These are phyloP conservation scores for Nebria salina DNA, from an alignment of 2,888 invertebrate species.

Conservation along the genomic window DNA sequence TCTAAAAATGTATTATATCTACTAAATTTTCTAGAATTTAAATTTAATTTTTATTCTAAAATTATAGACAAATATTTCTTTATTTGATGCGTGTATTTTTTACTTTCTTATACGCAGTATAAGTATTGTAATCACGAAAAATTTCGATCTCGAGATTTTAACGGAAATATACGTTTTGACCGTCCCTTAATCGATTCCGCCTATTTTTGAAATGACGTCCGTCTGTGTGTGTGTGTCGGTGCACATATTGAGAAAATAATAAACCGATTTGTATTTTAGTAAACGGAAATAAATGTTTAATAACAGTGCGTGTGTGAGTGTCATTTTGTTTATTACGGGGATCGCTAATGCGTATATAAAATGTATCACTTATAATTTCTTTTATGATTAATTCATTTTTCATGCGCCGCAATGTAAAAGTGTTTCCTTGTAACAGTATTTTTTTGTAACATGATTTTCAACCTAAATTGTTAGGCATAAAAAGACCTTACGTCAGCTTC, in stretches of 20 bases:
- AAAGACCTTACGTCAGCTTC: constrained; percentile 13
- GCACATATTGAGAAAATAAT: not conserved
- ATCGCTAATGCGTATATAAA: not conserved
- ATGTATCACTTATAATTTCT: not conserved
- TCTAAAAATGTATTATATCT: no score
- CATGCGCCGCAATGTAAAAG: not conserved
- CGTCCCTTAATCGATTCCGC: no score
- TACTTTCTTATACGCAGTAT: no score
- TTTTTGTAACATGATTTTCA: constrained; percentile 4
- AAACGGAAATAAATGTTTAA: not conserved
- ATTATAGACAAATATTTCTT: no score
- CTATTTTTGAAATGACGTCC: no score
- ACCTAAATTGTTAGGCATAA: constrained; percentile 12
- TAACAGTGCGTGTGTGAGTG: not conserved
- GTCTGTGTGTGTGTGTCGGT: no score
- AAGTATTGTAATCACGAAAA: no score
- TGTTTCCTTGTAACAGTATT: constrained; percentile 11
- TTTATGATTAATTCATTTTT: not conserved
- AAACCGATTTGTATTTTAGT: not conserved
- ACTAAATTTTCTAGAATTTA: no score
- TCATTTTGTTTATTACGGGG: not conserved
- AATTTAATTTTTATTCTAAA: no score
- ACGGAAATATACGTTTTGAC: no score
- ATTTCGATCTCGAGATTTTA: no score
- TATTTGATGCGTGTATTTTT: no score